Base-by-base conservation (phyloP, 2,113 vertebrate species). In the Mirounga angustirostris region DNA sequence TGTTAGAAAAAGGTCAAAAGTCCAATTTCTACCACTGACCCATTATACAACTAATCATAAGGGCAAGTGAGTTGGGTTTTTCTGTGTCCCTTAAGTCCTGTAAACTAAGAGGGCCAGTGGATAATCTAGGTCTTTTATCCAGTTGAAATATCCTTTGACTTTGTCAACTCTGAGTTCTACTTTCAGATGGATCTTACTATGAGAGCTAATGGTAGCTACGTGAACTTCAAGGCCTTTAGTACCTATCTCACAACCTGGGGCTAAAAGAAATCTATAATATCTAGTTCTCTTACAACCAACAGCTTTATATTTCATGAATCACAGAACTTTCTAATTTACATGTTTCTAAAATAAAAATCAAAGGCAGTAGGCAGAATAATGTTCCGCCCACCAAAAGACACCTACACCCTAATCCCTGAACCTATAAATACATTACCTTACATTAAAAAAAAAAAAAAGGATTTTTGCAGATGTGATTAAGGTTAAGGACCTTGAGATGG, bases 271-370 rank as follows among this genome's bases (percentile, higher is more conserved):
- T n/a, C 50, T 63, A 7, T 65, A 95, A 59, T 26, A 80, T 61
- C 19, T 28, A 69, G 40, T 85, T 85, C n/a, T 84, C 21, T 54
- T 30, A 71, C 52, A 91, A 65, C 69, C 58, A 95, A 65, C 2
- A 87, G 30, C 16, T 97, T 94, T 81, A 30, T 43, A 92, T 86
- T 58, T 84, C 12, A 94, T 56, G 33, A 61, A 95, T 52, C 43
- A 93, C 8, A 86, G 54, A 94, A 69, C 36, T 79, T 88, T 36
- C 7, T 67, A 89, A 89, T 76, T 98, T 86, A 89, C 30, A 88
- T 58, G 43, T 63, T 88, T 92, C 50, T 79, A 58, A 86, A 50
- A 83, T n/a, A 71, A 91, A 96, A 96, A 85, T 50, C 52, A 86
- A 97, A 92, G 28, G 18, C 46, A 18, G 8, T 3, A 85, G 81